Percentiles rank a stretch among this genome's conserved stretches.
These are phyloP conservation scores for Caenorhabditis inopinata DNA, from an alignment of 1,140 invertebrate genomes.

Conservation along the genomic window DNA sequence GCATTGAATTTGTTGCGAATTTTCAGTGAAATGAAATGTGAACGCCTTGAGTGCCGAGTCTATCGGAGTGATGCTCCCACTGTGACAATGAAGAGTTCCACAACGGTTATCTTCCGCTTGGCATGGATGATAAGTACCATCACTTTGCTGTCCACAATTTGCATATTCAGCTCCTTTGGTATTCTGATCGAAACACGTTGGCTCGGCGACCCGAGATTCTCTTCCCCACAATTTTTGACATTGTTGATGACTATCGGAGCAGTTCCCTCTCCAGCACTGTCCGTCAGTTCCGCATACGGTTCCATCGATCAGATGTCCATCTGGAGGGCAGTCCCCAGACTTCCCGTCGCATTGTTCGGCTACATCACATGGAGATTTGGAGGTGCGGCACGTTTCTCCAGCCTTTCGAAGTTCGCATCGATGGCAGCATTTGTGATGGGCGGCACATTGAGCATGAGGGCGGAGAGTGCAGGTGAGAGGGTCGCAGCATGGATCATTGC, in stretches of 20 bases:
- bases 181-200: constrained; percentile 59
- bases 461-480: constrained; percentile 63
- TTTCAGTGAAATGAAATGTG: constrained; percentile 61
- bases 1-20: constrained; percentile 55
- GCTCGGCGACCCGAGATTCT: constrained; percentile 54
- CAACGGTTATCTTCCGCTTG: constrained; percentile 54
- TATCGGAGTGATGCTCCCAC: constrained; percentile 41
- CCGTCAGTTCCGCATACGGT: constrained; percentile 62
- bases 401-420: constrained; percentile 57
- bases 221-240: constrained; percentile 60
- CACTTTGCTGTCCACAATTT: constrained; percentile 56
- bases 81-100: constrained; percentile 58
- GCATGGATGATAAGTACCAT: constrained; percentile 55
- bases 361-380: constrained; percentile 51
- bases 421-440: constrained; percentile 63
- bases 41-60: constrained; percentile 55
- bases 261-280: constrained; percentile 65
- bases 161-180: constrained; percentile 64
- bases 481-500: constrained; percentile 64
- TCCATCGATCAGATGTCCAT: constrained; percentile 64
- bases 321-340: constrained; percentile 61
- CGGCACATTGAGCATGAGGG: constrained; percentile 63
- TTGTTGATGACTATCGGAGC: constrained; percentile 58
- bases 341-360: constrained; percentile 63
- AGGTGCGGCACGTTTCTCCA: constrained; percentile 57